Percentiles rank a stretch among this genome's conserved stretches.
phyloP scores from a whole-genome alignment of 2,113 vertebrate genomes.

The Strix uralensis region DNA sequence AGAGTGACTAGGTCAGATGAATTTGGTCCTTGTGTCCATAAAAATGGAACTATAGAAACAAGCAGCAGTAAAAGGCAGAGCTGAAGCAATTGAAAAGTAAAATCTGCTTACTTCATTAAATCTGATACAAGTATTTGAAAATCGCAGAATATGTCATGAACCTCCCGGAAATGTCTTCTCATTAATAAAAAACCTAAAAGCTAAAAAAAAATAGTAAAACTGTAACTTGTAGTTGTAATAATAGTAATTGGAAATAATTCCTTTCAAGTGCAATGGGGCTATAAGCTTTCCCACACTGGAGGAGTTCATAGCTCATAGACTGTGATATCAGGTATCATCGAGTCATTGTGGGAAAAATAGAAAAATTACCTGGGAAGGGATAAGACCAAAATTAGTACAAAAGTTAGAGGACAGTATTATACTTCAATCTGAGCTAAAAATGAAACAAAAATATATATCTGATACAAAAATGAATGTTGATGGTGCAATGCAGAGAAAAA shows the following conservation, averaged over 20 bases:
- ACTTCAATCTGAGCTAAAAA: not conserved
- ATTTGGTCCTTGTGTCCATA: not conserved
- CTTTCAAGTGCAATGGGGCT: not conserved
- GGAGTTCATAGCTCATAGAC: not conserved
- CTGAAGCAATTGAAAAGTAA: not conserved
- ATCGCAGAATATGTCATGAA: not conserved
- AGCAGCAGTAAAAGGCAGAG: not conserved
- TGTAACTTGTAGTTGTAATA: not conserved
- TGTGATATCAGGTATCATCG: fast-evolving
- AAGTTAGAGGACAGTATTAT: not conserved
- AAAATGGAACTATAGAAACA: not conserved
- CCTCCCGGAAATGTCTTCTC: not conserved
- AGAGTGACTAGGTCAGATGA: not conserved
- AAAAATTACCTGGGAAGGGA: not conserved
- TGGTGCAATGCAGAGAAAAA: not conserved
- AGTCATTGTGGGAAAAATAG: not conserved
- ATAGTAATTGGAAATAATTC: not conserved
- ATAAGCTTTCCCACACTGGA: not conserved
- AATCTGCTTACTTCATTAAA: not conserved
- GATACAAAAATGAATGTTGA: not conserved
- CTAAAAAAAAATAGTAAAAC: not conserved
- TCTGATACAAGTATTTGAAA: not conserved
- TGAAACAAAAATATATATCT: not conserved
- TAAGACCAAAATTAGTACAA: not conserved
- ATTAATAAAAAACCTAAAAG: not conserved